These are phyloP conservation scores for Cylloceria caligata DNA, from an alignment of 2,888 invertebrate species.

Conservation along the genomic window DNA sequence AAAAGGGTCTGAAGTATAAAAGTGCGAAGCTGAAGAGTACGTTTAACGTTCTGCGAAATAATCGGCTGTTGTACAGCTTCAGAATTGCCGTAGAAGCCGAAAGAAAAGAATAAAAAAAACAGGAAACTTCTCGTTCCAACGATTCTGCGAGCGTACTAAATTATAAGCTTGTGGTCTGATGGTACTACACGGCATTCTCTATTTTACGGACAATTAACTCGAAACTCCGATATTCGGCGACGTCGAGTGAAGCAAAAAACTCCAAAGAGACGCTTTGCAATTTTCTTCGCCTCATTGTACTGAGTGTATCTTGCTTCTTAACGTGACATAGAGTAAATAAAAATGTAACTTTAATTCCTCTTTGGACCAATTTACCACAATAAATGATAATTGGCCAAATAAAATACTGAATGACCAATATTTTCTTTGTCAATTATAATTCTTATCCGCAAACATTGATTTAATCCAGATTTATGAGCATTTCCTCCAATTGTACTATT, in stretches of 20 bases:
- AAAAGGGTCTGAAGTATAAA: neutral
- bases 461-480: neutral
- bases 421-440: neutral
- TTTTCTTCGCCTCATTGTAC: constrained; percentile 15
- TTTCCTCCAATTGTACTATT: neutral
- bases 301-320: neutral
- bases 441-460: neutral
- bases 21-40: constrained; percentile 8
- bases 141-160: constrained; percentile 43
- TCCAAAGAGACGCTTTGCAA: constrained; percentile 29
- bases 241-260: constrained; percentile 39
- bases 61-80: constrained; percentile 32
- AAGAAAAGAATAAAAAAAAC: constrained; percentile 29
- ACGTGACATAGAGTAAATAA: neutral
- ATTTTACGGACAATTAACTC: constrained; percentile 65
- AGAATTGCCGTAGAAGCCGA: neutral
- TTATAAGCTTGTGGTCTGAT: constrained; percentile 45
- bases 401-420: neutral
- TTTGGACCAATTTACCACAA: neutral
- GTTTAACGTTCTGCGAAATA: constrained; percentile 35
- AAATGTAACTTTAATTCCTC: neutral
- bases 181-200: constrained; percentile 52
- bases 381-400: neutral
- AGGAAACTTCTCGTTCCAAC: constrained; percentile 51
- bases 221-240: constrained; percentile 45